Conservation (phyloP, 2,888 invertebrate species). For the Monopis laevigella region DNA sequence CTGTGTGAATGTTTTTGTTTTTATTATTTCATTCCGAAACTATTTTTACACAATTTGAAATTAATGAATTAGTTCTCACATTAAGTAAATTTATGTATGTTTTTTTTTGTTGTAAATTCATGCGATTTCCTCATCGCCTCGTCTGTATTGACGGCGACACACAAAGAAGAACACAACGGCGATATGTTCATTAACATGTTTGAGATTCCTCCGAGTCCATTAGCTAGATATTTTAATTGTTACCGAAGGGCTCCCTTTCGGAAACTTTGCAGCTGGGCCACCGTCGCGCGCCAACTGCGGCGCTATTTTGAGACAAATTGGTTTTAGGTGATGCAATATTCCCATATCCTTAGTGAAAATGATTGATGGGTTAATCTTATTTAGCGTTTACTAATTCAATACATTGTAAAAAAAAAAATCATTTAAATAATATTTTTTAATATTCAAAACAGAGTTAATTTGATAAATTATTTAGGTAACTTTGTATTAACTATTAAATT, state of each 20-base stretch:
- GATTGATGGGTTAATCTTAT: too few relatives aligned
- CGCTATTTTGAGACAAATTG: constrained; percentile 62
- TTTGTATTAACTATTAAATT: too few relatives aligned
- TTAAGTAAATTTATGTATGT: too few relatives aligned
- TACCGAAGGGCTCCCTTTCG: constrained; percentile 31
- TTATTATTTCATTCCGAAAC: neutral
- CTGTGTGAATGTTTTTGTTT: constrained; percentile 1
- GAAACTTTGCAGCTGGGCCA: constrained; percentile 55
- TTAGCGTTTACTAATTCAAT: too few relatives aligned
- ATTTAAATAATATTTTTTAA: too few relatives aligned
- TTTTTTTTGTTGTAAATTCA: constrained; percentile 2
- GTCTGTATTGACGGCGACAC: constrained; percentile 7
- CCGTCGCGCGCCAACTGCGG: constrained; percentile 38
- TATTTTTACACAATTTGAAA: too few relatives aligned
- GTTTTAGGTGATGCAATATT: constrained; percentile 35
- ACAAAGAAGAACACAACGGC: constrained; percentile 29
- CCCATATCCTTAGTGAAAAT: constrained; percentile 10
- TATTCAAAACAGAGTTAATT: too few relatives aligned
- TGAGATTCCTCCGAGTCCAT: constrained; percentile 56
- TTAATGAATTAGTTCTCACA: too few relatives aligned
- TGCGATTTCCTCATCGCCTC: neutral
- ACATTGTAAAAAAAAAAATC: too few relatives aligned
- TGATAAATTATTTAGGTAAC: too few relatives aligned
- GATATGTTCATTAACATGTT: constrained; percentile 62
- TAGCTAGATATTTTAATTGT: constrained; percentile 66